Evolutionary conservation across 2,888 invertebrate genomes (phyloP).

Genomic region (Dolomedes plantarius): DNA sequence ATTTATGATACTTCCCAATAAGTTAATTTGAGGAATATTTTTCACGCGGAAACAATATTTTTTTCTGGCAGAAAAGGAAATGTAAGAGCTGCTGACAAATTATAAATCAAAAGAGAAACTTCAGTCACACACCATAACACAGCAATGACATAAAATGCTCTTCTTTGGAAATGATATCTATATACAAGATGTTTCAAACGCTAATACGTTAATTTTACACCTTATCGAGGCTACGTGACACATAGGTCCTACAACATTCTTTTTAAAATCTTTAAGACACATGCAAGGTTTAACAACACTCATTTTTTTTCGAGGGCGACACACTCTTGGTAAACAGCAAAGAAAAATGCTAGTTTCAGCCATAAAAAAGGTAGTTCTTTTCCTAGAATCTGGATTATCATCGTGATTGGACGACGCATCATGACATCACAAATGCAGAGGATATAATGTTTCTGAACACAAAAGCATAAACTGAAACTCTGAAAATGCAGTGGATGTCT

Average conservation of each 20-base stretch:
- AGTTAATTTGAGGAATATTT: too few relatives aligned
- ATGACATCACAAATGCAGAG: conserved; percentile 17
- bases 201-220: conserved; percentile 35
- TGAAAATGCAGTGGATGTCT: too few relatives aligned
- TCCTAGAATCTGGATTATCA: conserved; percentile 40
- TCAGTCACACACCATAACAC: background rate
- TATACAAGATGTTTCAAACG: conserved; percentile 45
- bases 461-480: too few relatives aligned
- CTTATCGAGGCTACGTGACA: conserved; percentile 31
- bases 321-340: background rate
- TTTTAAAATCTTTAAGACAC: conserved; percentile 46
- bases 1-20: too few relatives aligned
- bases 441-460: background rate
- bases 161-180: conserved; percentile 34
- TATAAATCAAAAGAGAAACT: background rate
- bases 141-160: conserved; percentile 22
- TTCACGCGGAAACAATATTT: too few relatives aligned
- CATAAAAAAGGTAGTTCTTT: background rate
- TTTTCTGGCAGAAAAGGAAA: too few relatives aligned
- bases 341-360: background rate
- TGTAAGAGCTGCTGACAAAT: background rate
- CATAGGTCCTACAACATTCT: conserved; percentile 47
- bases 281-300: conserved; percentile 24
- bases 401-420: conserved; percentile 67
- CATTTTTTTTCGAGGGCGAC: conserved; percentile 20